Base-by-base conservation (phyloP, 2,797 vertebrate species). In the Manis crassicaudata region DNA sequence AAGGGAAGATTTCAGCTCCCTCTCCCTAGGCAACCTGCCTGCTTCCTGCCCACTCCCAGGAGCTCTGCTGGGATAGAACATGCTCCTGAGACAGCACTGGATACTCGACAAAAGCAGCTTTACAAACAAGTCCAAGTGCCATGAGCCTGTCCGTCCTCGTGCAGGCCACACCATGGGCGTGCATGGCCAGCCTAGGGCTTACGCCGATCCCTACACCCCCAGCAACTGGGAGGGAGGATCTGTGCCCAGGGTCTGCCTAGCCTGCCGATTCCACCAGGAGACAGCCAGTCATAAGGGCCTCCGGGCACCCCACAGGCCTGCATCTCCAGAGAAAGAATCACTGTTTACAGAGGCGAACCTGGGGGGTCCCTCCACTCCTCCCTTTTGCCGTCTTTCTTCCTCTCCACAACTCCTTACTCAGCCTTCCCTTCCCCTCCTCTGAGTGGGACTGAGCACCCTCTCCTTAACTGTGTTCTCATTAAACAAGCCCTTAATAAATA, bases 21-120 rank as follows among this genome's bases (percentile, higher is more conserved):
- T 95, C 95, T 81, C 91, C 92, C 95, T 96, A 97, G 96, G 97
- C 95, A 97, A 96, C 98, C 98, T 98, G 97, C 95, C 73, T 84
- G 85, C 92, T 97, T 97, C 96, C 97, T 95, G 81, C 70, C 35
- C 60, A 75, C 80, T 63, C 97, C 90, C 96, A 95, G 65, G 97
- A 90, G 97, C 88, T 95, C 94, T 94, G 77, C 37, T 0, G 10
- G 52, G 73, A 80, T 79, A 50, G 68, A 76, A 73, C 58, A 23
- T 52, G 80, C 87, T 89, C 87, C 83, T 54, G 95, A 92, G 96
- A 96, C 67, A 27, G 7, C 5, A 7, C 8, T 1, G 12, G 43
- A 77, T 75, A 54, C 76, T 89, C 94, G 25, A 5, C 10, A 46
- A 88, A 93, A 56, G 29, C 80, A 72, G 94, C 80, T 94, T 73